Base-by-base conservation (phyloP, 2,888 invertebrate genomes). In the Pterostichus niger region DNA sequence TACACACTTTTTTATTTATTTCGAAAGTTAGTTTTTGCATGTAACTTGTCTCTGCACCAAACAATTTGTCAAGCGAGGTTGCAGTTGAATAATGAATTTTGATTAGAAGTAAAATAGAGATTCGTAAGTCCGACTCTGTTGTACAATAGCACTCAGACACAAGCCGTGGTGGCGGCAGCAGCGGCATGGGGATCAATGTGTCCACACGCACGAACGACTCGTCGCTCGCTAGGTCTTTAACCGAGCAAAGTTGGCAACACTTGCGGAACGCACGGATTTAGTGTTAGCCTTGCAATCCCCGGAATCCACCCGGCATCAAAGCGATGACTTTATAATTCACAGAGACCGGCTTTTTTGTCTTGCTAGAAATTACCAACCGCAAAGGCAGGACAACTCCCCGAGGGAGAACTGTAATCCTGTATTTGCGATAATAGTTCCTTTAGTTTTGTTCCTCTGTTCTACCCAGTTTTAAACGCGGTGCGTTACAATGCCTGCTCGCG, bases 251-350 rank as follows among this genome's bases (percentile, higher is more conserved):
- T 81, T 81, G 71, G 81, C 56, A 81, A 81, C 73, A 81, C 73
- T 81, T 59, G 73, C 81, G 81, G 71, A 81, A 81, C 81, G 81
- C 71, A 81, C 56, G 81, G 81, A 81, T 81, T 81, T 81, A 81
- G 54, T 56, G 56, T 71, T 73, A 59, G 81, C 31, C 9, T 31
- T n/a, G 33, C 54, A 56, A 54, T 77, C 77, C 77, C 15, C 56
- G 9, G 35, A 77, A 77, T 56, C 81, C 80, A 52, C 78, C 40
- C 52, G 49, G 68, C 49, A 79, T 79, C 79, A 79, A 64, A 64
- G 68, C 46, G 79, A 73, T 68, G 71, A 81, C 81, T 81, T 81
- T 81, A 81, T 81, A 81, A 81, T 81, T 81, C 73, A 73, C 73
- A 73, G 17, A 44, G 44, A 73, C 15, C 73, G 73, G 13, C 44